Base-by-base conservation (phyloP, 2,113 vertebrate species). In the Axis porcinus region DNA sequence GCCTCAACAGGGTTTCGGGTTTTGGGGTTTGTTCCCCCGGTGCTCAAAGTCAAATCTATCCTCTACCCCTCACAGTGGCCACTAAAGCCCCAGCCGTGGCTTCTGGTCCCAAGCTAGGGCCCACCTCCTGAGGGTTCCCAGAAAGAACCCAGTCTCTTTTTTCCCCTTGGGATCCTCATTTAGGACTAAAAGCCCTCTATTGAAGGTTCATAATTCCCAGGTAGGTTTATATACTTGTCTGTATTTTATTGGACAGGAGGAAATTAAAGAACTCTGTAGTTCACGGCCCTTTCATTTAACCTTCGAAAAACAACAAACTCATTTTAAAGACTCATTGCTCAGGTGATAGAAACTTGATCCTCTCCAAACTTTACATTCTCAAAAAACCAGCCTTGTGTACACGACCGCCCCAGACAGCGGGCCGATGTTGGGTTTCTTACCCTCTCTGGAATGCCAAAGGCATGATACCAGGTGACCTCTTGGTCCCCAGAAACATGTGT, bases 261-360 rank as follows among this genome's bases (percentile, higher is more conserved):
- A 30, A 58, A 82, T 84, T 87, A 78, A 58, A 95, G 60, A 96
- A 94, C 85, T 85, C 88, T 91, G 62, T 27, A 52, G 52, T 92
- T 95, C 82, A 83, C 93, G 93, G 74, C 92, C 97, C 90, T 97
- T 97, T 92, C 82, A 83, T 94, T 96, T 93, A 86, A 86, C 94
- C 91, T 96, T 98, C 78, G 33, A 25, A 33, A 78, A 96, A 94
- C 78, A 97, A 86, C 97, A 95, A 97, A 94, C 91, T 94, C 91
- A 86, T 97, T 97, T 94, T 96, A 96, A 97, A 97, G 96, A 97
- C 94, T 97, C 98, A 96, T 97, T 97, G 98, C 98, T 98, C 97
- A 98, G 97, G 97, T 97, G 97, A 98, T 70, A 70, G 94, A 97
- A 97, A 96, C 94, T 93, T 76, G 67, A 93, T 97, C 97, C 91